Conservation (phyloP, 2,797 vertebrate species). For the Hafferia zeledoni region DNA sequence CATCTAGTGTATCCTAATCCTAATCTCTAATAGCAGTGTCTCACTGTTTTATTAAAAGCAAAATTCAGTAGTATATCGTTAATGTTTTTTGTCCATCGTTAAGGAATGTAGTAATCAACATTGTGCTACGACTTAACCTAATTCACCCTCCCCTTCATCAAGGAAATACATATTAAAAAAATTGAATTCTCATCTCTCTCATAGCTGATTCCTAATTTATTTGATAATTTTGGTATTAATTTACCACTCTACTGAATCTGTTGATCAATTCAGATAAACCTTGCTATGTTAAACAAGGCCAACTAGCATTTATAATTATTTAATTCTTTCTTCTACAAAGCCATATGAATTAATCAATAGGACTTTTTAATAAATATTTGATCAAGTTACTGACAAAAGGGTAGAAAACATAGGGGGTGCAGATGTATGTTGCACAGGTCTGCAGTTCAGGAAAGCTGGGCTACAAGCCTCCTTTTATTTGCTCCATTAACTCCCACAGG, state of each 20-base stretch:
- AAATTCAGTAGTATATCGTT: neutral
- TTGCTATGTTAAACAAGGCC: neutral
- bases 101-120: neutral
- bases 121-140: neutral
- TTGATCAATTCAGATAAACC: neutral
- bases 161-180: neutral
- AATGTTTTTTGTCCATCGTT: neutral
- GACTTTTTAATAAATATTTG: slow-evolving; percentile 3
- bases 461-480: neutral
- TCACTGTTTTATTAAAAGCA: neutral
- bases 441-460: neutral
- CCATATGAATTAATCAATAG: neutral
- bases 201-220: neutral
- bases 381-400: neutral
- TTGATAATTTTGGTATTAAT: neutral
- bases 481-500: neutral
- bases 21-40: neutral
- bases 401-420: neutral
- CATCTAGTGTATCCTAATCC: neutral
- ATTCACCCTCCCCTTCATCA: neutral
- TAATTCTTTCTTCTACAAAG: neutral
- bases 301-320: neutral
- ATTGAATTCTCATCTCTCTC: neutral
- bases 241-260: neutral
- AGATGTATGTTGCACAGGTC: neutral